phyloP scores from a whole-genome alignment of 2,113 vertebrate genomes.

The Talpa occidentalis region DNA sequence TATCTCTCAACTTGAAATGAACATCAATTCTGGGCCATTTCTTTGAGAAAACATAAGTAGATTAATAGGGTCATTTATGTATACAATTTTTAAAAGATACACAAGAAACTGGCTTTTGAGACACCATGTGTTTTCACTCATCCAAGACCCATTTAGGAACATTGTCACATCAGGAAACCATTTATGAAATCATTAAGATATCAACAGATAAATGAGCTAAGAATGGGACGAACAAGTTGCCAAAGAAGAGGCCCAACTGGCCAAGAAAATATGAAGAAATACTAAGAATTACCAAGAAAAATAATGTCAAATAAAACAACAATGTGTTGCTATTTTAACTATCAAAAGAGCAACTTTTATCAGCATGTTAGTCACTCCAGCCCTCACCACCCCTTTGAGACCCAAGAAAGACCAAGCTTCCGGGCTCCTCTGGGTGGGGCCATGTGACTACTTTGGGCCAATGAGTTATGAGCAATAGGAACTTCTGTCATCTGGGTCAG shows the following conservation, averaged over 20 bases:
- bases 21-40: not conserved
- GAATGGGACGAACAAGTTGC: slow-evolving; percentile 16
- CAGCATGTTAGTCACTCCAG: not conserved
- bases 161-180: not conserved
- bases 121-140: slow-evolving; percentile 60
- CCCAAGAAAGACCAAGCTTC: not conserved
- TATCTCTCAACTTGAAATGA: not conserved
- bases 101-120: slow-evolving; percentile 30
- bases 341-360: not conserved
- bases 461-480: not conserved
- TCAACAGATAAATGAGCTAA: not conserved
- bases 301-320: not conserved
- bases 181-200: slow-evolving; percentile 6
- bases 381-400: not conserved
- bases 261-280: slow-evolving; percentile 23
- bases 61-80: slow-evolving; percentile 21
- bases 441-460: not conserved
- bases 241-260: not conserved
- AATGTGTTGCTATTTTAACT: not conserved
- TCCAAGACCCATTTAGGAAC: not conserved
- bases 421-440: not conserved
- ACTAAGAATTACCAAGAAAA: not conserved
- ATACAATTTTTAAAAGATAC: not conserved
- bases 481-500: not conserved
- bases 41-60: not conserved